Conservation (phyloP, 1,140 invertebrate genomes). For the Charaxes varanes region DNA sequence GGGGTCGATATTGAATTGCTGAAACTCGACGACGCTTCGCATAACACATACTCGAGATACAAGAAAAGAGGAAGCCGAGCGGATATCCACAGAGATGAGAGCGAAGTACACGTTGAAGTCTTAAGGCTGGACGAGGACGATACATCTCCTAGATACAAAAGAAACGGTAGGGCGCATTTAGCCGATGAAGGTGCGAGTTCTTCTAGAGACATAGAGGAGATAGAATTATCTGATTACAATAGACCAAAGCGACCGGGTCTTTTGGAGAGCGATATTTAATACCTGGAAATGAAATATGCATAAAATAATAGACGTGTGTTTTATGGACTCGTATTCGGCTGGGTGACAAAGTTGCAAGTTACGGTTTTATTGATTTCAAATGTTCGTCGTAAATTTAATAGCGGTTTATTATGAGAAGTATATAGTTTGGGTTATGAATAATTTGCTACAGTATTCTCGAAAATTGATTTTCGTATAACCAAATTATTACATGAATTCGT, state of each 20-base stretch:
- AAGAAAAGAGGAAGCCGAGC: constrained; percentile 40
- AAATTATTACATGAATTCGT: too few relatives aligned
- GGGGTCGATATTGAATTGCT: constrained; percentile 55
- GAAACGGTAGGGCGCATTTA: constrained; percentile 34
- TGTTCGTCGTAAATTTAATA: too few relatives aligned
- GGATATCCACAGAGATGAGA: constrained; percentile 65
- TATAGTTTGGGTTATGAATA: too few relatives aligned
- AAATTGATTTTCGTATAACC: too few relatives aligned
- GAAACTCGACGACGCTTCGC: constrained; percentile 37
- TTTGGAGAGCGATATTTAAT: constrained; percentile 63
- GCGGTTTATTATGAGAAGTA: too few relatives aligned
- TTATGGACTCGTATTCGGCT: too few relatives aligned
- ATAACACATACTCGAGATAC: constrained; percentile 11
- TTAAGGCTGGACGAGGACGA: constrained; percentile 17
- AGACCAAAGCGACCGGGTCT: constrained; percentile 44
- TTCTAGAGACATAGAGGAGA: constrained; percentile 44
- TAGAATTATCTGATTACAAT: constrained; percentile 52
- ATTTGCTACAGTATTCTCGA: too few relatives aligned
- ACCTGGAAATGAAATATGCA: not conserved
- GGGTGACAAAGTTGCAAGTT: not conserved
- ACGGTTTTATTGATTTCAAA: too few relatives aligned
- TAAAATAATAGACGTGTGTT: too few relatives aligned
- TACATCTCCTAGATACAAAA: constrained; percentile 8
- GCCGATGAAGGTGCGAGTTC: constrained; percentile 28
- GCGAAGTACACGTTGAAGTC: constrained; percentile 16